These are phyloP conservation scores for Xanthia icteritia DNA, from an alignment of 2,888 invertebrate genomes.

Conservation along the genomic window DNA sequence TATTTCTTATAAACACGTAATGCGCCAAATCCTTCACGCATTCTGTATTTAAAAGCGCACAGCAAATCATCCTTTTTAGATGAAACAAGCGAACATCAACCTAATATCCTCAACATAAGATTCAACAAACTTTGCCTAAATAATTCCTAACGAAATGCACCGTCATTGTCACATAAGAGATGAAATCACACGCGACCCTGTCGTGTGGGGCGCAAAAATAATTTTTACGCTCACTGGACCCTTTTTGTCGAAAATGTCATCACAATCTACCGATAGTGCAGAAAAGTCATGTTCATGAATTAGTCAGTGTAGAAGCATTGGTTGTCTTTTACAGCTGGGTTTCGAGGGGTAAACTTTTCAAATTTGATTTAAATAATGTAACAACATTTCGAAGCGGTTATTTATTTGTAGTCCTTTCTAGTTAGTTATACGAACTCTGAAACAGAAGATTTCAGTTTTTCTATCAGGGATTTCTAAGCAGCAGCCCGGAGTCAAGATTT, in stretches of 20 bases:
- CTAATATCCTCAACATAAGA: constrained; percentile 30
- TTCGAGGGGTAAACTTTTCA: too few species aligned
- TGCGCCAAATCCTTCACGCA: constrained; percentile 24
- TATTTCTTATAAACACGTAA: constrained; percentile 38
- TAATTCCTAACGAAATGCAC: constrained; percentile 63
- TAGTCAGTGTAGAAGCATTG: neutral
- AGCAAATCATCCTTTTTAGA: constrained; percentile 31
- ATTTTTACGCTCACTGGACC: constrained; percentile 71
- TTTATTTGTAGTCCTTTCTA: neutral
- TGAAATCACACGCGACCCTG: constrained; percentile 68
- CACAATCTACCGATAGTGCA: constrained; percentile 50
- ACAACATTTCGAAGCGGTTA: neutral
- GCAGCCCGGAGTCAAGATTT: neutral
- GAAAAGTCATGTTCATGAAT: constrained; percentile 30
- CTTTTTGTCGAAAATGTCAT: constrained; percentile 55
- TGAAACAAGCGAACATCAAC: constrained; percentile 28
- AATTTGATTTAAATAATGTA: neutral
- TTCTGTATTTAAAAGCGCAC: constrained; percentile 56
- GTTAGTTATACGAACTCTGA: neutral
- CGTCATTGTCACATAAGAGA: constrained; percentile 74
- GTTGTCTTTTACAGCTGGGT: neutral
- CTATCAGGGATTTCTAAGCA: neutral
- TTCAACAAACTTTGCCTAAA: constrained; percentile 8
- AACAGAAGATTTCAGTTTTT: neutral
- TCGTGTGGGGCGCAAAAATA: constrained; percentile 63